phyloP scores from a whole-genome alignment of 2,888 invertebrate species.

The Diaperis boleti region DNA sequence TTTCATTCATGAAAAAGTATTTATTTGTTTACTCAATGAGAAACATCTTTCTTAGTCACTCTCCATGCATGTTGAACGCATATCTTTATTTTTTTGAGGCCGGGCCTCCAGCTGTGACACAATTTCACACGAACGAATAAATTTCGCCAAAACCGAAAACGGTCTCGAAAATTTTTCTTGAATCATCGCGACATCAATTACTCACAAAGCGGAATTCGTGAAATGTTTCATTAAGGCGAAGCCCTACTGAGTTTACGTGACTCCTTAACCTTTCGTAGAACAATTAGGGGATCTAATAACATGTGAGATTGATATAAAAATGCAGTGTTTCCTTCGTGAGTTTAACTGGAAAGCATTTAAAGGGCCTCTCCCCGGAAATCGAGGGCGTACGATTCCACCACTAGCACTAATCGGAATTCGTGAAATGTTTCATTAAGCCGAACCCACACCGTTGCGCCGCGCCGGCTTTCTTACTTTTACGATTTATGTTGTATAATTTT shows the following conservation, averaged over 20 bases:
- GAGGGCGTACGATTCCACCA: no score
- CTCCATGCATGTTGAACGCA: not conserved
- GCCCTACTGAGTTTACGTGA: no score
- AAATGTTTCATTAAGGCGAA: conserved; percentile 7
- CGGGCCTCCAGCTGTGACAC: conserved; percentile 14
- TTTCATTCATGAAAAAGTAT: conserved; percentile 6
- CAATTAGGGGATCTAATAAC: no score
- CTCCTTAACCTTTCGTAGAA: no score
- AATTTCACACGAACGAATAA: conserved; percentile 4
- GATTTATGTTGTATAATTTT: conserved; percentile 20
- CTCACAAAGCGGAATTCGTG: conserved; percentile 13
- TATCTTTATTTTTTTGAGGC: not conserved
- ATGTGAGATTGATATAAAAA: no score
- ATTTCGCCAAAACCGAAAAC: not conserved
- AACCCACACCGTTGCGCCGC: not conserved
- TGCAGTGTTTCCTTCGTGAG: no score
- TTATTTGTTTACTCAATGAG: conserved; percentile 13
- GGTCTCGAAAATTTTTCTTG: conserved; percentile 9
- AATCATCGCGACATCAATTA: conserved; percentile 16
- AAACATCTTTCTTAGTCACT: conserved; percentile 5
- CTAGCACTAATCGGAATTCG: conserved; percentile 13
- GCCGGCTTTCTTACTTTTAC: not conserved
- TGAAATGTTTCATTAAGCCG: conserved; percentile 9
- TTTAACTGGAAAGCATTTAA: no score
- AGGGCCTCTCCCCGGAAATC: no score